phyloP scores from a whole-genome alignment of 2,113 vertebrate species.

The Sapayoa aenigma region DNA sequence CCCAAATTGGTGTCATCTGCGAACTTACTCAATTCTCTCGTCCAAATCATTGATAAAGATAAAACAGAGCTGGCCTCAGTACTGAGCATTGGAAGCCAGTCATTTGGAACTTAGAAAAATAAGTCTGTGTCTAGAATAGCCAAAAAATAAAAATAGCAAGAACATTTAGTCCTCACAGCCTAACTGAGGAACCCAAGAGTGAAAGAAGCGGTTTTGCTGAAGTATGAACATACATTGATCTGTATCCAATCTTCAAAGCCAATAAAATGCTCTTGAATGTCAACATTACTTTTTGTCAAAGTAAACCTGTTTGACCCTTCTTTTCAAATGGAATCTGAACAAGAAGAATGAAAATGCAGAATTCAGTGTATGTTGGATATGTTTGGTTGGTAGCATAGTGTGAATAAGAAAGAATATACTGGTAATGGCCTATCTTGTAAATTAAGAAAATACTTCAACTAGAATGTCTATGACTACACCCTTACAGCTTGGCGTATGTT shows the following conservation, averaged over 20 bases:
- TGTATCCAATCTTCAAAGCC: not conserved
- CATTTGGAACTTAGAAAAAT: not conserved
- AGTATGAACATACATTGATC: not conserved
- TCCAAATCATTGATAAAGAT: not conserved
- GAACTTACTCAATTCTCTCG: accelerated
- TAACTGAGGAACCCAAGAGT: not conserved
- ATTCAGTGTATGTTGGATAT: not conserved
- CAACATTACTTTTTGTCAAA: not conserved
- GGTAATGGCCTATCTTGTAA: not conserved
- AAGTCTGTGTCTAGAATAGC: not conserved
- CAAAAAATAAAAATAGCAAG: not conserved
- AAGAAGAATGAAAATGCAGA: not conserved
- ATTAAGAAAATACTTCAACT: conserved; percentile 14
- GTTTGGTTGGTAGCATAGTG: not conserved
- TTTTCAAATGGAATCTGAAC: not conserved
- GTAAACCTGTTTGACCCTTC: not conserved
- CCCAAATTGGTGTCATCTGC: accelerated
- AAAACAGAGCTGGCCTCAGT: not conserved
- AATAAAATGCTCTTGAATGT: not conserved
- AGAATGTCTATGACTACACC: not conserved
- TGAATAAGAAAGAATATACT: not conserved
- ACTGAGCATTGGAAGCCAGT: not conserved
- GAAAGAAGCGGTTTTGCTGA: not conserved
- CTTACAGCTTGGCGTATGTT: conserved; percentile 52
- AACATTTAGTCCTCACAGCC: not conserved